Evolutionary conservation across 2,888 invertebrate species (phyloP), one percentile per base, ranked within the genome.

Genomic region (Hyppa rectilinea): DNA sequence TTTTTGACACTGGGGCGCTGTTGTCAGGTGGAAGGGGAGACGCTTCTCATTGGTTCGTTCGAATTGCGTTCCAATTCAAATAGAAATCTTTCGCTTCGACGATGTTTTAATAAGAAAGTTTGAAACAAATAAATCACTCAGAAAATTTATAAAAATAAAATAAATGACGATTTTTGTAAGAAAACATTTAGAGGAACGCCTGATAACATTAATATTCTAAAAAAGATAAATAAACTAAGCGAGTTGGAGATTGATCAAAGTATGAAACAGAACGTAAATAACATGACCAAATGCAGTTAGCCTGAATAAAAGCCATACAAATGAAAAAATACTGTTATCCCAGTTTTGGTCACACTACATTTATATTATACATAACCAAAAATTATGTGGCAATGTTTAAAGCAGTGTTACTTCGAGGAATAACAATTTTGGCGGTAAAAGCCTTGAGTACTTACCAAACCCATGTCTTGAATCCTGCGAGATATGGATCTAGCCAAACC

Each of bases 391-490:
- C 84, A 81, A 83, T 75, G 85, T 85, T 77, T 49, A 62, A 20
- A 66, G 31, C 60, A 61, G 49, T 55, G 53, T 29, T 71, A 72
- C 59, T 71, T 60, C 36, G 43, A 59, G 45, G 56, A 68, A 84
- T 52, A 70, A 45, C 67, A 66, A 76, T 88, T 92, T 93, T 92
- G 91, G 93, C 92, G 92, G 91, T 87, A 93, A 92, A 88, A 84
- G 76, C 71, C 23, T 45, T 50, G 65, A 40, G 66, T 74, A 85
- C 97, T 97, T 94, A 97, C 97, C 94, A 97, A 97, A 82, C 98
- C 98, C 92, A 98, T 96, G 86, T 97, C 96, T 90, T 97, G 97
- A 85, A 98, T 97, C 91, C 97, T 97, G 80, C 96, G 95, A 87
- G 97, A 97, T 92, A 98, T 92, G 83, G 97, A 97, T 87, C 96